A percentile compares a stretch with the other conserved stretches of the same genome.
These are phyloP conservation scores for Macrotrachela quadricornifera DNA, from an alignment of 1,140 invertebrate species.

Conservation along the genomic window DNA sequence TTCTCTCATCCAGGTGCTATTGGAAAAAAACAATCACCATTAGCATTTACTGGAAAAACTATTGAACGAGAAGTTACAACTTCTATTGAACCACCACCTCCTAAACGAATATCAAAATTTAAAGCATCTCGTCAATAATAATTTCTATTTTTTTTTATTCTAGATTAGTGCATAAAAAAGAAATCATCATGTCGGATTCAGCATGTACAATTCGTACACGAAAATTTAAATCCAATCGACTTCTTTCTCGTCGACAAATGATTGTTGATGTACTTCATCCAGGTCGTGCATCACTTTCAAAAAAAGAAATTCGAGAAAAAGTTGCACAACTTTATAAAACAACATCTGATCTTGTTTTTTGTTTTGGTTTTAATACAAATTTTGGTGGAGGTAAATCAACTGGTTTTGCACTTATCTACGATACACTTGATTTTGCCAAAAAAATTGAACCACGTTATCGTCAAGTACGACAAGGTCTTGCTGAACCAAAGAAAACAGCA, in stretches of 20 bases:
- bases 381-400: constrained; percentile 95
- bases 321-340: constrained; percentile 95
- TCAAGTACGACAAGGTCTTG: constrained; percentile 64
- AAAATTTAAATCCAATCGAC: constrained; percentile 95
- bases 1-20: not conserved
- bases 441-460: constrained; percentile 98
- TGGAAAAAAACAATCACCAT: not conserved
- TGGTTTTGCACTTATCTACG: constrained; percentile 90
- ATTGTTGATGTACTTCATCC: constrained; percentile 93
- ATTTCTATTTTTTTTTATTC: too few species aligned
- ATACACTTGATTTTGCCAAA: constrained; percentile 85
- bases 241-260: constrained; percentile 94
- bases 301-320: constrained; percentile 87
- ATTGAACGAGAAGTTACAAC: not conserved
- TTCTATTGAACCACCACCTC: not conserved
- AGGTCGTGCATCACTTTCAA: constrained; percentile 74
- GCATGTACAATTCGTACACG: constrained; percentile 77
- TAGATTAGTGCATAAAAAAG: too few species aligned
- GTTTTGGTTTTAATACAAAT: constrained; percentile 87
- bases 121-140: not conserved
- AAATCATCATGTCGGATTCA: too few species aligned
- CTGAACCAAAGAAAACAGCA: constrained; percentile 57
- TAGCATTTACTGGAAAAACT: constrained; percentile 7
- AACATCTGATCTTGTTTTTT: constrained; percentile 82
- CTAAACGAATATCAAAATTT: constrained; percentile 3